These are phyloP conservation scores for Caenorhabditis afra DNA, from an alignment of 2,888 invertebrate genomes.

Conservation along the genomic window DNA sequence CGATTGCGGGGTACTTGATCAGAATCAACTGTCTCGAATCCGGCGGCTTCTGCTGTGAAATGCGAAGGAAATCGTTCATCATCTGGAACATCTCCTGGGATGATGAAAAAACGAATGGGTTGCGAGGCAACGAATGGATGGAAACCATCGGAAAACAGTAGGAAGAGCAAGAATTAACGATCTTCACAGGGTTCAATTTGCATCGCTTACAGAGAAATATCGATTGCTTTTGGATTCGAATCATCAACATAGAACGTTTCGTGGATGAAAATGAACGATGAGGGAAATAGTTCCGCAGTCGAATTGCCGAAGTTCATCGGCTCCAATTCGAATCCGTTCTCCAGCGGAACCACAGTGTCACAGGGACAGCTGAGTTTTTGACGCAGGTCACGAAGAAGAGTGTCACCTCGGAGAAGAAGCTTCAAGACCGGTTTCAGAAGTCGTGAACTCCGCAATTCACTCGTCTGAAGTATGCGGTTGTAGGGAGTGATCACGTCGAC, in stretches of 20 bases:
- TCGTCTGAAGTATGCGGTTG: constrained; percentile 32
- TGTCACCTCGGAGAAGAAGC: constrained; percentile 65
- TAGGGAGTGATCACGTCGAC: constrained; percentile 32
- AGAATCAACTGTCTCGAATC: constrained; percentile 66
- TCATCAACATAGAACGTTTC: constrained; percentile 69
- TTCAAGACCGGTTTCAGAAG: constrained; percentile 41
- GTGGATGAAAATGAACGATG: constrained; percentile 69
- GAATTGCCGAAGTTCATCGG: constrained; percentile 34
- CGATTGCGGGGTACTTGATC: constrained; percentile 77
- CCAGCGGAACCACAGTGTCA: constrained; percentile 63
- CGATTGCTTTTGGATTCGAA: constrained; percentile 9
- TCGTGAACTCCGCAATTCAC: constrained; percentile 38
- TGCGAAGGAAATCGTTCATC: constrained; percentile 28
- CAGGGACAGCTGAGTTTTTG: constrained; percentile 61
- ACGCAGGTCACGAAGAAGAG: constrained; percentile 53
- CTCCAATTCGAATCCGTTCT: constrained; percentile 62
- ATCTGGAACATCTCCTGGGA: background rate
- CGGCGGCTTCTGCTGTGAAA: constrained; percentile 7
- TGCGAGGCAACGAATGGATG: constrained; percentile 2
- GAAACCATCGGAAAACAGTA: background rate
- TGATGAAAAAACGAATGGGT: too few relatives aligned
- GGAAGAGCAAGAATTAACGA: constrained; percentile 5
- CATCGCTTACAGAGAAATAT: constrained; percentile 28
- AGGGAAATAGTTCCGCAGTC: constrained; percentile 56
- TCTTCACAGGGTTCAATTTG: background rate